These are phyloP conservation scores for Planiliza haematocheilus DNA, from an alignment of 2,113 vertebrate genomes.

Conservation along the genomic window DNA sequence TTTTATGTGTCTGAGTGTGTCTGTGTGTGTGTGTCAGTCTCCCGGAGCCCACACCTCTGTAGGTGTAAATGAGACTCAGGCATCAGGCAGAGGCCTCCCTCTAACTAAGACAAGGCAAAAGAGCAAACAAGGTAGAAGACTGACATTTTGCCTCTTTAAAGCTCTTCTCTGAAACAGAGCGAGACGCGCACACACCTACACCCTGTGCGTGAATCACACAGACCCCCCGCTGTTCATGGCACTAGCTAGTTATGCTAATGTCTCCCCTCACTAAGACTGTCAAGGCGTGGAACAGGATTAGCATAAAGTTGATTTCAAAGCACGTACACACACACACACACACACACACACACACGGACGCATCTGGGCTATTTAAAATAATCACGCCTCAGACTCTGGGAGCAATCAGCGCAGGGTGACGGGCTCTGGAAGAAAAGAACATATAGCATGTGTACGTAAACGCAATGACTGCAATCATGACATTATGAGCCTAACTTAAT, in stretches of 20 bases:
- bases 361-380: constrained; percentile 68
- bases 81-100: constrained; percentile 42
- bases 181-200: constrained; percentile 48
- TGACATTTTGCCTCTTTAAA: constrained; percentile 60
- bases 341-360: constrained; percentile 9
- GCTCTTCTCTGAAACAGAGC: constrained; percentile 36
- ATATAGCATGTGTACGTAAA: constrained; percentile 47
- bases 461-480: constrained; percentile 35
- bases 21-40: constrained; percentile 17
- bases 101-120: constrained; percentile 37
- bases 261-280: constrained; percentile 69
- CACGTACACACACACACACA: constrained; percentile 34
- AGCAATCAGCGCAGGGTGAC: constrained; percentile 60
- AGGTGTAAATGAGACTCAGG: constrained; percentile 74
- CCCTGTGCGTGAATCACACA: constrained; percentile 42
- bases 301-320: constrained; percentile 80
- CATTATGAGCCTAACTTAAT: constrained; percentile 41
- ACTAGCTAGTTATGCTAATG: constrained; percentile 80
- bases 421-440: constrained; percentile 39
- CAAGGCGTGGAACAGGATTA: constrained; percentile 76
- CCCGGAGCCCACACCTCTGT: constrained; percentile 51
- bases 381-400: constrained; percentile 53
- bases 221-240: constrained; percentile 67
- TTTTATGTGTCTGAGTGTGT: constrained; percentile 18
- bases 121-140: constrained; percentile 57